Evolutionary conservation across 2,113 vertebrate species (phyloP).

Genomic region (Apaloderma vittatum): DNA sequence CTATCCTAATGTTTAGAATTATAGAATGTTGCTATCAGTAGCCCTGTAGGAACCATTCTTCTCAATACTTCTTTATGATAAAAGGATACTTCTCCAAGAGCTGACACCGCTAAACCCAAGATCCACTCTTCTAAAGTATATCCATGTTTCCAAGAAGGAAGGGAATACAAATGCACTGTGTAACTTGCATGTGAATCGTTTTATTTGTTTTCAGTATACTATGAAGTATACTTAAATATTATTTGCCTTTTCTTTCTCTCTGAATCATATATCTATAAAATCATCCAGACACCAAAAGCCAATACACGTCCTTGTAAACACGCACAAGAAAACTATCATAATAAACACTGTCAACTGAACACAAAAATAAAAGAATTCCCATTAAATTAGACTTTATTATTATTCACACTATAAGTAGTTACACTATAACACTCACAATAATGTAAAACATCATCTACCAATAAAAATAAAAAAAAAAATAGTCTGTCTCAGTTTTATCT

Average conservation of each 20-base stretch:
- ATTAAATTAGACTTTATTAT: not conserved
- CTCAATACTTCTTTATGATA: not conserved
- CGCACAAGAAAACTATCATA: not conserved
- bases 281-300: not conserved
- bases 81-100: not conserved
- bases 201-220: not conserved
- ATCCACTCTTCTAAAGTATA: not conserved
- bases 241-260: not conserved
- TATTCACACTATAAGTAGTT: not conserved
- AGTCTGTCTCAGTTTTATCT: not conserved
- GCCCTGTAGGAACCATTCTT: not conserved
- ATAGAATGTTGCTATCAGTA: not conserved
- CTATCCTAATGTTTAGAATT: not conserved
- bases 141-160: not conserved
- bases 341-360: not conserved
- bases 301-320: not conserved
- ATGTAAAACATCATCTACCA: not conserved
- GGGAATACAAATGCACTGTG: not conserved
- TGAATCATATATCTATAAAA: not conserved
- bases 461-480: no score
- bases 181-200: not conserved
- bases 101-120: not conserved
- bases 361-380: not conserved
- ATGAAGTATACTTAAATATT: not conserved
- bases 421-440: not conserved